Conservation (phyloP, 2,113 vertebrate species). For the Coptodon rendalli region DNA sequence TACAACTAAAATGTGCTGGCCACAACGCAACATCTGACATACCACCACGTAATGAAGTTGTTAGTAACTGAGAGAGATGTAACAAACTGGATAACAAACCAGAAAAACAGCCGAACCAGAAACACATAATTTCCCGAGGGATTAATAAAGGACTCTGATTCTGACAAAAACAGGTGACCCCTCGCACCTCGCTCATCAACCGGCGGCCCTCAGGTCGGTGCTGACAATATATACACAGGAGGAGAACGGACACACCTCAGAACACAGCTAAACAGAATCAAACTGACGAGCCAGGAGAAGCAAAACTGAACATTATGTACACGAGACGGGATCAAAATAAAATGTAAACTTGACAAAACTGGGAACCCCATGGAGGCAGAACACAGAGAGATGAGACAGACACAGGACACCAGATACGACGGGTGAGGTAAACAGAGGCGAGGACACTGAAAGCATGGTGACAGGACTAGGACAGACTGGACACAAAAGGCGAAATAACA, state of each 20-base stretch:
- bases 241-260: background rate
- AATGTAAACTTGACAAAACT: background rate
- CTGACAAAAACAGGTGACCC: background rate
- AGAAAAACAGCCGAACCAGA: no score
- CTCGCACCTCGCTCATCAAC: background rate
- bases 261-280: background rate
- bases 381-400: background rate
- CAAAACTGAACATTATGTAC: background rate
- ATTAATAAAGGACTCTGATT: no score
- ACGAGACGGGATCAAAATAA: background rate
- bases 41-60: no score
- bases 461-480: background rate
- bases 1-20: no score
- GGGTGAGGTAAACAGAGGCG: background rate
- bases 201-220: background rate
- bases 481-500: background rate
- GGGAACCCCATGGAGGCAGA: background rate
- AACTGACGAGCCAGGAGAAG: background rate
- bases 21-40: no score
- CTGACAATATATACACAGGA: background rate
- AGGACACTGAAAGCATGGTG: background rate
- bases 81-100: no score
- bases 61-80: no score
- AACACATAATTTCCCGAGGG: no score
- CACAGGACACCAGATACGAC: background rate